phyloP scores from a whole-genome alignment of 2,888 invertebrate genomes.

The Trachelus stipa region DNA sequence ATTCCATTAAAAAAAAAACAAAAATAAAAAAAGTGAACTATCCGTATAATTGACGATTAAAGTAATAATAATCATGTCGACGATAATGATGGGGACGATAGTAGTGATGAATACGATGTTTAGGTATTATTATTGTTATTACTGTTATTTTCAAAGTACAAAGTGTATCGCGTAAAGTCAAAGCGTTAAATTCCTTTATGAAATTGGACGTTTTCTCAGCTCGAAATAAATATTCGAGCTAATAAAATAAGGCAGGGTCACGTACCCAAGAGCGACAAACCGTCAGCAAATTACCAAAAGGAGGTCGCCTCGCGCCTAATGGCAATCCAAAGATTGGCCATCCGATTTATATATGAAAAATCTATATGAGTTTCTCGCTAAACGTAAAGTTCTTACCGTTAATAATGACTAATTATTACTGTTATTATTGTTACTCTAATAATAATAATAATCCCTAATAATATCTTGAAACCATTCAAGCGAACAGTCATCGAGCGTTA shows the following conservation, averaged over 20 bases:
- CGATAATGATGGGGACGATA: constrained; percentile 2
- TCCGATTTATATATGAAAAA: neutral
- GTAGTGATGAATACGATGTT: neutral
- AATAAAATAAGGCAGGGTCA: neutral
- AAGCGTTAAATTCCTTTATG: neutral
- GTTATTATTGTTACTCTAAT: constrained; percentile 30
- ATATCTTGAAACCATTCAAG: constrained; percentile 42
- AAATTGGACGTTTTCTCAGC: neutral
- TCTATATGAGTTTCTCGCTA: neutral
- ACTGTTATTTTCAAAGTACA: constrained; percentile 25
- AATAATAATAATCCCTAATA: constrained; percentile 29
- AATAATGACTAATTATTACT: constrained; percentile 27
- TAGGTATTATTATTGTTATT: constrained; percentile 21
- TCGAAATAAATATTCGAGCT: neutral
- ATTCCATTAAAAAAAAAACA: constrained; percentile 32
- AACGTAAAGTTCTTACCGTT: constrained; percentile 11
- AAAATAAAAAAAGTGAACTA: neutral
- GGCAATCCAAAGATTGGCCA: neutral
- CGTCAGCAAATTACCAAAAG: neutral
- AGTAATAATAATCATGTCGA: constrained; percentile 14
- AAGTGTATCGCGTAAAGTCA: neutral
- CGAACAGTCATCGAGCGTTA: constrained; percentile 39
- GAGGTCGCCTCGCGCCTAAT: neutral
- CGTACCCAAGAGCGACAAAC: neutral
- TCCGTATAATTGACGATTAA: constrained; percentile 32